These are phyloP conservation scores for Petrocephalus microphthalmus DNA, from an alignment of 2,113 vertebrate genomes.

Conservation along the genomic window DNA sequence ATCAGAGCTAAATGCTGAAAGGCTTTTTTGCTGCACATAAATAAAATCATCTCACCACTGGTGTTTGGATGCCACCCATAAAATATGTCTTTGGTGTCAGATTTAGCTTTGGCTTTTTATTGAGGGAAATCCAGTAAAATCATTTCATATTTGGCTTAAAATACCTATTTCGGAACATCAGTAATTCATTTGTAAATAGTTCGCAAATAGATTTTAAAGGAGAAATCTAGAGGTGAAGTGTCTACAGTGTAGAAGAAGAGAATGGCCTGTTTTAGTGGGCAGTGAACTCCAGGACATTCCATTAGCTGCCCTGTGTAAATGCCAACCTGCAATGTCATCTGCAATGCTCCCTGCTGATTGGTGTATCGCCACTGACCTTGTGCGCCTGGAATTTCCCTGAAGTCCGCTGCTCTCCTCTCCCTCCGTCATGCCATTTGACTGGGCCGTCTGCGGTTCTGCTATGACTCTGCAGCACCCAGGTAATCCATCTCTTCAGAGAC, in stretches of 20 bases:
- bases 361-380: constrained; percentile 28
- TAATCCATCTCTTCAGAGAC: background rate
- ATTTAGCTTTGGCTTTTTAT: background rate
- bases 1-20: background rate
- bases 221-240: background rate
- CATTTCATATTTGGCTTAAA: background rate
- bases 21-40: background rate
- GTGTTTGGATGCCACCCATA: background rate
- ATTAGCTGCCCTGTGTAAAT: constrained; percentile 18
- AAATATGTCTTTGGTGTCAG: background rate
- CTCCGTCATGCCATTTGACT: constrained; percentile 9
- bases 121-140: background rate
- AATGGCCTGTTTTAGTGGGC: background rate
- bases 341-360: constrained; percentile 2
- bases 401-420: background rate
- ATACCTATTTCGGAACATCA: background rate
- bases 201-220: background rate
- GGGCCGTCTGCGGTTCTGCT: background rate
- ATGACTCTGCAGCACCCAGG: background rate
- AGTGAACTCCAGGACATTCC: constrained; percentile 27
- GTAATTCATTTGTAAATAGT: background rate
- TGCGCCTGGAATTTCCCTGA: constrained; percentile 39
- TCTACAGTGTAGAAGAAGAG: background rate
- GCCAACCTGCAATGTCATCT: constrained; percentile 32
- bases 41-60: background rate